phyloP scores from a whole-genome alignment of 1,140 invertebrate species.

The Neodiprion virginianus region DNA sequence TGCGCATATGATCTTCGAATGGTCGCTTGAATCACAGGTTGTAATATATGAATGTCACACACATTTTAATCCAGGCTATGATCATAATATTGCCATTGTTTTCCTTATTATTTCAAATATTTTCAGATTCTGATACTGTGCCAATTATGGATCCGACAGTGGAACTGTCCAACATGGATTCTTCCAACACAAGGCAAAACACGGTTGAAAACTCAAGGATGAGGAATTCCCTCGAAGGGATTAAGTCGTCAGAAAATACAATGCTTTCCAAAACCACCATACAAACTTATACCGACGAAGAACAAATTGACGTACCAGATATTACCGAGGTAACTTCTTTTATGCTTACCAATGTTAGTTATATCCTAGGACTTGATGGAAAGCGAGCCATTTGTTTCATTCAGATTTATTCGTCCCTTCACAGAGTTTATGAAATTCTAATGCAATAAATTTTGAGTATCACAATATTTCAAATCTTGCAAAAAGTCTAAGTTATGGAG shows the following conservation, averaged over 20 bases:
- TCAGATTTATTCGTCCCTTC: not conserved
- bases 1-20: too few relatives aligned
- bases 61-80: too few relatives aligned
- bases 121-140: not conserved
- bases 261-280: conserved; percentile 36
- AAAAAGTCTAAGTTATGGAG: not conserved
- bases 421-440: not conserved
- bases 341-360: not conserved
- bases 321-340: conserved; percentile 57
- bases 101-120: too few relatives aligned
- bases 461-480: not conserved
- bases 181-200: not conserved
- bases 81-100: too few relatives aligned
- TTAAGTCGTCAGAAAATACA: conserved; percentile 38
- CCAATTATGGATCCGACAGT: not conserved
- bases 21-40: too few relatives aligned
- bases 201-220: not conserved
- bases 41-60: too few relatives aligned
- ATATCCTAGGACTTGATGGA: conserved; percentile 1
- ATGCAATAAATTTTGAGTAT: not conserved
- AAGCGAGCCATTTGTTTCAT: not conserved
- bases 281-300: conserved; percentile 69
- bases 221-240: not conserved
- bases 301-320: conserved; percentile 68
- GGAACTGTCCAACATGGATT: not conserved